These are phyloP conservation scores for Xyrauchen texanus DNA, from an alignment of 2,113 vertebrate species.

Conservation along the genomic window DNA sequence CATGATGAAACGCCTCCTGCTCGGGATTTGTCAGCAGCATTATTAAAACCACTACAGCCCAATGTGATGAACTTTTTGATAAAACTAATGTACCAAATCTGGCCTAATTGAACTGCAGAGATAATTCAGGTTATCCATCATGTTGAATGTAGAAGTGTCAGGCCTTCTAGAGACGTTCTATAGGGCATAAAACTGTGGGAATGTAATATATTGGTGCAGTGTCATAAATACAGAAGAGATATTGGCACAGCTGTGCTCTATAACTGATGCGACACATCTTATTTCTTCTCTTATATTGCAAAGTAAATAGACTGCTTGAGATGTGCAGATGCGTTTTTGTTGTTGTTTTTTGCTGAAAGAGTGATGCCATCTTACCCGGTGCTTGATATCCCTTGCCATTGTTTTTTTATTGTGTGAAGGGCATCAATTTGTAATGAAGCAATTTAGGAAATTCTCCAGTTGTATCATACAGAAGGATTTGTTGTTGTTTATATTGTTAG, in stretches of 20 bases:
- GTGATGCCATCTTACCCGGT: too few relatives aligned
- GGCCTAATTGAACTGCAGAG: constrained; percentile 51
- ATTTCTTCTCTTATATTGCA: constrained; percentile 24
- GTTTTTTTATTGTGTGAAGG: too few relatives aligned
- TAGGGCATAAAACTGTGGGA: constrained; percentile 34
- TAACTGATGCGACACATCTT: constrained; percentile 7
- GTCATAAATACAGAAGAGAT: constrained; percentile 39
- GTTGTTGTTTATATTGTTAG: too few relatives aligned
- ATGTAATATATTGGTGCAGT: constrained; percentile 14
- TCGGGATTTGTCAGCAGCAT: constrained; percentile 24
- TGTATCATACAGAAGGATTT: too few relatives aligned
- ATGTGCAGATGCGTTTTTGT: background rate
- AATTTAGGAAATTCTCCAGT: too few relatives aligned
- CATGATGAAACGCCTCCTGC: constrained; percentile 35
- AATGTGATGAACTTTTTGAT: constrained; percentile 52
- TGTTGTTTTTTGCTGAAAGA: too few relatives aligned
- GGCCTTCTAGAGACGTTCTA: constrained; percentile 33
- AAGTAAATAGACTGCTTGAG: constrained; percentile 25
- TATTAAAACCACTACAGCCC: constrained; percentile 38
- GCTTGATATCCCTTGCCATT: too few relatives aligned
- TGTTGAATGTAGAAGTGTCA: constrained; percentile 20
- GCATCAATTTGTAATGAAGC: too few relatives aligned
- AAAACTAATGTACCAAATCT: constrained; percentile 57
- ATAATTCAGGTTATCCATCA: constrained; percentile 42
- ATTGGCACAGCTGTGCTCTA: constrained; percentile 1